A percentile compares a stretch with the other conserved stretches of the same genome.
phyloP scores from a whole-genome alignment of 1,140 invertebrate species.

The Sinonovacula constricta region DNA sequence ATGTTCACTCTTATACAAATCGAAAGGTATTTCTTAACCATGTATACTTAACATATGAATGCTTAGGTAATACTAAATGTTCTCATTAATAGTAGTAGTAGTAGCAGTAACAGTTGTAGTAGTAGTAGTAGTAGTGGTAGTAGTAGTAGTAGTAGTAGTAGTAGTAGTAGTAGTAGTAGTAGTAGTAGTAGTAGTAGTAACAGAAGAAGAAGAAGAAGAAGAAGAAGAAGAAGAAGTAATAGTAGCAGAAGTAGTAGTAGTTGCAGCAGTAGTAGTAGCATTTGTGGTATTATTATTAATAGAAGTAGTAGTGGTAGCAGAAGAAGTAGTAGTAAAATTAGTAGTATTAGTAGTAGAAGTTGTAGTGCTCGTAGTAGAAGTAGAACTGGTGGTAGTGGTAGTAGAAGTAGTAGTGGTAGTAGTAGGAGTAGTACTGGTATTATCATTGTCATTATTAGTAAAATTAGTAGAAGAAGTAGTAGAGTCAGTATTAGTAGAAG shows the following conservation, averaged over 20 bases:
- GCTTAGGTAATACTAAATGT: too few relatives aligned
- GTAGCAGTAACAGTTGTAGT: conserved; percentile 46
- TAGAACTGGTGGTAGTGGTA: conserved; percentile 6
- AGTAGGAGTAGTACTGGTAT: too few relatives aligned
- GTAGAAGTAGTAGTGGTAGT: too few relatives aligned
- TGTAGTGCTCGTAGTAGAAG: not conserved
- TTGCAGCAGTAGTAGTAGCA: too few relatives aligned
- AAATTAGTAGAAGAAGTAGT: conserved; percentile 1
- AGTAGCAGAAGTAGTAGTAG: conserved; percentile 43
- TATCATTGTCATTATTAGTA: not conserved
- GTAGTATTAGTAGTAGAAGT: too few relatives aligned
- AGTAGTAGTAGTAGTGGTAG: conserved; percentile 27
- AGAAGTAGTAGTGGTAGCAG: too few relatives aligned
- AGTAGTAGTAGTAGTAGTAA: conserved; percentile 37
- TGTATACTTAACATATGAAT: too few relatives aligned
- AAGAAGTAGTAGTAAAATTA: too few relatives aligned
- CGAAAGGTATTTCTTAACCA: too few relatives aligned
- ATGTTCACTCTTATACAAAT: too few relatives aligned
- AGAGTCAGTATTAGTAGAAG: too few relatives aligned
- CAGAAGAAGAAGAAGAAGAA: conserved; percentile 39
- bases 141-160: conserved; percentile 43
- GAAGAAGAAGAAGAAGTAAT: conserved; percentile 5
- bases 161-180: conserved; percentile 48
- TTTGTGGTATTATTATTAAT: too few relatives aligned
- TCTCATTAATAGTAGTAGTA: conserved; percentile 45